A percentile compares a stretch with the other conserved stretches of the same genome.
phyloP scores from a whole-genome alignment of 1,140 invertebrate genomes.

The Pantala flavescens region DNA sequence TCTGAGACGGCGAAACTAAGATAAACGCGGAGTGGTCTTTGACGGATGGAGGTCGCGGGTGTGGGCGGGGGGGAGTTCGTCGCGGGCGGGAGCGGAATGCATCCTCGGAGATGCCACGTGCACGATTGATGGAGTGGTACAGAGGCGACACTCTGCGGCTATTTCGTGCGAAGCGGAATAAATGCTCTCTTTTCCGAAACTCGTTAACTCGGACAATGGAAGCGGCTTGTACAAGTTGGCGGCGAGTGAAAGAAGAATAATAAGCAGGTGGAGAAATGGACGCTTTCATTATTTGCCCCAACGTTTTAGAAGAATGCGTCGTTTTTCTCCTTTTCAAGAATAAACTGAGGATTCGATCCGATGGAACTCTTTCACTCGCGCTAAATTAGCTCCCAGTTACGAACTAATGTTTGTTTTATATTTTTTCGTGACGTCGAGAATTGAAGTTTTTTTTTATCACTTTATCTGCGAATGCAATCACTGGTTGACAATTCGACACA shows the following conservation, averaged over 20 bases:
- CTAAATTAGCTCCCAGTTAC: too few relatives aligned
- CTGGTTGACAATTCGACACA: too few relatives aligned
- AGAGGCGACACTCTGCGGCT: neutral
- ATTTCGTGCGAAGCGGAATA: neutral
- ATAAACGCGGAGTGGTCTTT: neutral
- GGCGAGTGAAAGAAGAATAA: neutral
- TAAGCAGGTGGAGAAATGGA: neutral
- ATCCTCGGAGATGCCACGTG: neutral
- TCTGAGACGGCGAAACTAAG: neutral
- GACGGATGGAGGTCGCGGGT: neutral
- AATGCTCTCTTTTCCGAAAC: neutral
- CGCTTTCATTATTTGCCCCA: too few relatives aligned
- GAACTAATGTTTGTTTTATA: too few relatives aligned
- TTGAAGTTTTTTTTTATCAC: too few relatives aligned
- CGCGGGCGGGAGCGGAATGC: neutral
- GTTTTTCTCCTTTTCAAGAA: too few relatives aligned
- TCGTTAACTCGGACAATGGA: slow-evolving; percentile 5
- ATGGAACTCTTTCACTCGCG: too few relatives aligned
- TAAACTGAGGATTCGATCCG: too few relatives aligned
- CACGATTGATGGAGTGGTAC: neutral
- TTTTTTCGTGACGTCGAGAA: too few relatives aligned
- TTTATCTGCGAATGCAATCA: too few relatives aligned
- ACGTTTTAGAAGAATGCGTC: too few relatives aligned
- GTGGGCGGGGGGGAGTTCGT: neutral
- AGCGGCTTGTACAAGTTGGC: neutral